Conservation (phyloP, 1,140 invertebrate species). For the Tribolium castaneum region DNA sequence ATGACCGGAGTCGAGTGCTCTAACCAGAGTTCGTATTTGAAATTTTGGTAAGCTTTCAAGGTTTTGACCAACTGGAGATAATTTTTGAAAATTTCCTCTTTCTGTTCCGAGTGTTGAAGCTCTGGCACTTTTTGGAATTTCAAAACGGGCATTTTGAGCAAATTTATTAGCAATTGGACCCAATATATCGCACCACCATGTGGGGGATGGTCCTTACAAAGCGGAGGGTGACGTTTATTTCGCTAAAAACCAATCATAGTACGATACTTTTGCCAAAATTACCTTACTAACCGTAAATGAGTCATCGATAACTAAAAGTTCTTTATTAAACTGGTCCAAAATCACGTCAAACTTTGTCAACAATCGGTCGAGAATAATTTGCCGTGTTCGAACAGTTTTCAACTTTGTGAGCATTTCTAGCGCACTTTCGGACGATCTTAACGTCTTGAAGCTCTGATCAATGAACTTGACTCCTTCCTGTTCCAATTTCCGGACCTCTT, state of each 20-base stretch:
- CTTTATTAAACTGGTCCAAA: slow-evolving; percentile 85
- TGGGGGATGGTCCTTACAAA: slow-evolving; percentile 81
- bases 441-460: slow-evolving; percentile 83
- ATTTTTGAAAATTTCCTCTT: slow-evolving; percentile 77
- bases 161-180: slow-evolving; percentile 80
- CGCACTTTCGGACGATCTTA: slow-evolving; percentile 81
- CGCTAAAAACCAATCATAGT: slow-evolving; percentile 66
- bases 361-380: slow-evolving; percentile 77
- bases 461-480: slow-evolving; percentile 86
- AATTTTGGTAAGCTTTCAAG: slow-evolving; percentile 82
- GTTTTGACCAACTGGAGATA: slow-evolving; percentile 80
- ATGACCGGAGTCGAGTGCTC: slow-evolving; percentile 69
- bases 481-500: slow-evolving; percentile 79
- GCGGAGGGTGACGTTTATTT: slow-evolving; percentile 77
- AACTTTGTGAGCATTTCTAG: slow-evolving; percentile 84
- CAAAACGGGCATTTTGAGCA: slow-evolving; percentile 81
- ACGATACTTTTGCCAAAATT: not conserved
- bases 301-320: slow-evolving; percentile 76
- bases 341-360: slow-evolving; percentile 86
- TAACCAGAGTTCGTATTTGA: slow-evolving; percentile 73
- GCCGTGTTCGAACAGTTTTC: slow-evolving; percentile 79
- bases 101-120: slow-evolving; percentile 79
- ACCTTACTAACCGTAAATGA: slow-evolving; percentile 69
- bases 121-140: slow-evolving; percentile 81
- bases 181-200: slow-evolving; percentile 86